phyloP scores from a whole-genome alignment of 2,797 vertebrate genomes.

The Fistularia commersonii region DNA sequence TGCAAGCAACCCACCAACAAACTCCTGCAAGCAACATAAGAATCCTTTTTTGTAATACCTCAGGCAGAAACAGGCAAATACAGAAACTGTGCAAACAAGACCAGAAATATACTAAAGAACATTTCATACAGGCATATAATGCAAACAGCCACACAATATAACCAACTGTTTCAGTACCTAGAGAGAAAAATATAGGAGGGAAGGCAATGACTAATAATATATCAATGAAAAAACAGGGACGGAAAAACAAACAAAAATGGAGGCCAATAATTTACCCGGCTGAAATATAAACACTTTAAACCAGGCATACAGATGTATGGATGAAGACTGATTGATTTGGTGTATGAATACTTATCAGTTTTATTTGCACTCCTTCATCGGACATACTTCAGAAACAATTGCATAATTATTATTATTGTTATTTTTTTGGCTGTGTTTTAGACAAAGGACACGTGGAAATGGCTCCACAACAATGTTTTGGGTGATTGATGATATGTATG shows the following conservation, averaged over 20 bases:
- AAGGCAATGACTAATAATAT: conserved; percentile 5
- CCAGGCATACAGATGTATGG: not conserved
- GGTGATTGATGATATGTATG: too few relatives aligned
- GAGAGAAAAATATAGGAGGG: conserved; percentile 13
- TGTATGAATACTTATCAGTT: not conserved
- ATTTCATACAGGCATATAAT: conserved; percentile 1
- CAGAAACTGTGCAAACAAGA: conserved; percentile 9
- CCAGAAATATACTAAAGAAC: conserved; percentile 6
- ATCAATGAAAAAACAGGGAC: not conserved
- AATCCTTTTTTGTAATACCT: conserved; percentile 25
- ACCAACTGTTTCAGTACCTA: conserved; percentile 5
- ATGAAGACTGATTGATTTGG: not conserved
- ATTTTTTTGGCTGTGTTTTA: too few relatives aligned
- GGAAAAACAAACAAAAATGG: too few relatives aligned
- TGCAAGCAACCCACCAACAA: conserved; percentile 28
- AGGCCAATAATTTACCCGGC: too few relatives aligned
- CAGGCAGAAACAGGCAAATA: conserved; percentile 18
- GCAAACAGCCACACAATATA: not conserved
- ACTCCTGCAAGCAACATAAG: too few relatives aligned
- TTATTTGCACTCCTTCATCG: not conserved
- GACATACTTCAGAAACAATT: not conserved
- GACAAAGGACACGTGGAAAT: too few relatives aligned
- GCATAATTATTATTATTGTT: not conserved
- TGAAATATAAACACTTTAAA: too few relatives aligned
- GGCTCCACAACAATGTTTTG: too few relatives aligned